Evolutionary conservation across 2,797 vertebrate species (phyloP).

Genomic region (Chaetodon trifasciatus): DNA sequence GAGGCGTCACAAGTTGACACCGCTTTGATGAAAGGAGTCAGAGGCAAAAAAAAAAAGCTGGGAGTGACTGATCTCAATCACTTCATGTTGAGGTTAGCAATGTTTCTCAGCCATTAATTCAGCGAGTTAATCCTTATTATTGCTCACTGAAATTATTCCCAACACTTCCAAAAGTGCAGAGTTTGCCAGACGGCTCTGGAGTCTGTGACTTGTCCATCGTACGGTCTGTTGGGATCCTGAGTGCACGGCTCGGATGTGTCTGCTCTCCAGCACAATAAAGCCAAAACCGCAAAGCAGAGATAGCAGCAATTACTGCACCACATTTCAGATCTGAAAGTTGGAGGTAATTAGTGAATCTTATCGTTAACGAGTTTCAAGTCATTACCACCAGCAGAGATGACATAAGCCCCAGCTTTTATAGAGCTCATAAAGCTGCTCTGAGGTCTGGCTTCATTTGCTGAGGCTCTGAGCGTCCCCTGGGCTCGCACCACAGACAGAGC

Average conservation of each 20-base stretch:
- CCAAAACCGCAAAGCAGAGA: slow-evolving; percentile 57
- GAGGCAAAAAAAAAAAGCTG: not conserved
- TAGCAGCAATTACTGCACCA: slow-evolving; percentile 59
- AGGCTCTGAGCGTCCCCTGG: slow-evolving; percentile 59
- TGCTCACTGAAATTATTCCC: not conserved
- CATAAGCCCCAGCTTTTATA: slow-evolving; percentile 69
- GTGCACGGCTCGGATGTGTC: slow-evolving; percentile 22
- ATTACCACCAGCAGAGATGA: slow-evolving; percentile 78
- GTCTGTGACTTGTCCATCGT: not conserved
- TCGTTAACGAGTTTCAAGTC: slow-evolving; percentile 72
- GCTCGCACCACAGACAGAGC: slow-evolving; percentile 55
- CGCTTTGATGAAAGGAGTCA: not conserved
- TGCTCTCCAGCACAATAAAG: slow-evolving; percentile 39
- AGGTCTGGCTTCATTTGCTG: slow-evolving; percentile 65
- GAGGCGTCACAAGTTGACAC: not conserved
- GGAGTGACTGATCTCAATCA: not conserved
- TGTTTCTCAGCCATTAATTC: not conserved
- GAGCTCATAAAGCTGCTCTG: slow-evolving; percentile 71
- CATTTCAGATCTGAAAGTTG: slow-evolving; percentile 62
- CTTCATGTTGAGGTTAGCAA: not conserved
- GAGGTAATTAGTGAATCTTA: slow-evolving; percentile 74
- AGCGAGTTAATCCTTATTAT: not conserved
- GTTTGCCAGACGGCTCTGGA: not conserved
- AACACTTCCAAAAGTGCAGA: not conserved
- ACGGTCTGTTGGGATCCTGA: slow-evolving; percentile 13